Percentiles rank a stretch among this genome's conserved stretches.
These are phyloP conservation scores for Drosophila arawakana DNA, from an alignment of 1,140 invertebrate genomes.

Conservation along the genomic window DNA sequence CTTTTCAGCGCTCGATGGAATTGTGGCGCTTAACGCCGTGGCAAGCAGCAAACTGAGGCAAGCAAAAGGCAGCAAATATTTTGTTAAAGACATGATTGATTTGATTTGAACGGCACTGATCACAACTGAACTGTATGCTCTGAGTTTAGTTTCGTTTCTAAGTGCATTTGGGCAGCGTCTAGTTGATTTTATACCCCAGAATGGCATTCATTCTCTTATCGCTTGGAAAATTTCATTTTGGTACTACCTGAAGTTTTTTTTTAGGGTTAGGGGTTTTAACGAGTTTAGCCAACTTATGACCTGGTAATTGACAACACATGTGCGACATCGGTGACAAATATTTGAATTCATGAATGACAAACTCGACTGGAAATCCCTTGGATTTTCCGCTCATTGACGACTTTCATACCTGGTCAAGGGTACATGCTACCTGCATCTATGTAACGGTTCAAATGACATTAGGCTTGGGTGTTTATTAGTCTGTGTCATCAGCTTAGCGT, in stretches of 20 bases:
- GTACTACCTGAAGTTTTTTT: conserved; percentile 4
- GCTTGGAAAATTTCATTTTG: conserved; percentile 37
- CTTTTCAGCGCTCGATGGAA: conserved; percentile 37
- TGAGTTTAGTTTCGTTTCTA: conserved; percentile 51
- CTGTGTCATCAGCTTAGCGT: not conserved
- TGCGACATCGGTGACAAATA: conserved; percentile 12
- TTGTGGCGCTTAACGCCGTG: conserved; percentile 40
- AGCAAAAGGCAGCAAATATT: not conserved
- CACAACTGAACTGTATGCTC: conserved; percentile 13
- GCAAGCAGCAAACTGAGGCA: conserved; percentile 14
- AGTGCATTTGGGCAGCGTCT: conserved; percentile 6
- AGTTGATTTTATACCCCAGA: conserved; percentile 46
- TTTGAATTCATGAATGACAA: conserved; percentile 61
- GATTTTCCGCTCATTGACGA: conserved; percentile 65
- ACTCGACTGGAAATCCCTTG: conserved; percentile 63
- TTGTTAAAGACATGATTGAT: not conserved
- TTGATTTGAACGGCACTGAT: not conserved
- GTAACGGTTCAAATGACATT: not conserved
- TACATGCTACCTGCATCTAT: not conserved
- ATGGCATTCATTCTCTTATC: conserved; percentile 52
- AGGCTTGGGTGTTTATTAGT: not conserved
- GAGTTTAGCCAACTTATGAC: conserved; percentile 14
- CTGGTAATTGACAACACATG: conserved; percentile 73
- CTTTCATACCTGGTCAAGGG: not conserved
- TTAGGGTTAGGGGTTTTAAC: not conserved